Base-by-base conservation (phyloP, 2,797 vertebrate genomes). In the Sarcoramphus papa region DNA sequence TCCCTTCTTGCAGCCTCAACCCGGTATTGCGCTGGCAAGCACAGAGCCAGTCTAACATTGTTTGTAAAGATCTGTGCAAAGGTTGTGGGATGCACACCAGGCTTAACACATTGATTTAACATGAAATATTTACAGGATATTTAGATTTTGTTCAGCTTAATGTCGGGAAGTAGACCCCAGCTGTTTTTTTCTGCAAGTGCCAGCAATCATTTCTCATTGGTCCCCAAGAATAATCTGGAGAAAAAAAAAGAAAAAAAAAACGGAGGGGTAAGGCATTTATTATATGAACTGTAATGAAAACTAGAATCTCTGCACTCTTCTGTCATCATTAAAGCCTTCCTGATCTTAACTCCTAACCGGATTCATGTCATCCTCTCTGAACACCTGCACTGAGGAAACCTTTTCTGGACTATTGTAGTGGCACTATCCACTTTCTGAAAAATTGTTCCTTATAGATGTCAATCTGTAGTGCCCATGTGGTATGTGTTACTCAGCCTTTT, bases 121-220 rank as follows among this genome's bases (percentile, higher is more conserved):
- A 74, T 77, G 40, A 93, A 93, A 90, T 75, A 96, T 93, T 86
- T 91, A 87, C 68, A 64, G 28, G 54, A 85, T 90, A 90, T 95
- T 93, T 95, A 93, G 64, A 80, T 92, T 79, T 92, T 45, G 59
- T 6, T 83, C 40, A 82, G 37, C 13, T 60, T 94, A 90, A 82
- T 81, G 33, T 77, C 63, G 85, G 67, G 48, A 94, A 92, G 83
- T 70, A 91, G 41, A 91, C 7, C 25, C 48, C 62, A 89, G 63
- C 12, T 93, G 27, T 2, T 95, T 96, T 92, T 82, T 94, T 78
- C 73, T 88, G 50, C 57, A 90, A 83, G 62, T 86, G 30, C 40
- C 59, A 83, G 62, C 27, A 94, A 88, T 90, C 21, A 65, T 70
- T 90, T 90, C 62, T 64, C 41, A 30, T 43, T 91, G 63, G 67